Evolutionary conservation across 2,797 vertebrate genomes (phyloP).

Genomic region (Acrossocheilus fasciatus): DNA sequence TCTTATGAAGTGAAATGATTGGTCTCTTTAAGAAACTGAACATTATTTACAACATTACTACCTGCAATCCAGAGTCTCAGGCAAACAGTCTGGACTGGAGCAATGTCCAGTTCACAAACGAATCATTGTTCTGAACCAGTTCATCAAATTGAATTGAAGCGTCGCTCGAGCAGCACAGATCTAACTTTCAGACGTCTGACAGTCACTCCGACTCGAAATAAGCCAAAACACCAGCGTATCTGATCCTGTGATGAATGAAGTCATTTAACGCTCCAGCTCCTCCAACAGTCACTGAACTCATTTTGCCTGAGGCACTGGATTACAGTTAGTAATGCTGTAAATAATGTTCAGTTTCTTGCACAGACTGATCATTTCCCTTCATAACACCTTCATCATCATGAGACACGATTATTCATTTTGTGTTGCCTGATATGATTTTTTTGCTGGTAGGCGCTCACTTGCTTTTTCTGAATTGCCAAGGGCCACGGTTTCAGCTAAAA

Average conservation of each 20-base stretch:
- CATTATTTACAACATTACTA: background rate
- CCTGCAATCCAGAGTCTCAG: background rate
- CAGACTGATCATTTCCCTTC: too few relatives aligned
- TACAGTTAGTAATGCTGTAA: too few relatives aligned
- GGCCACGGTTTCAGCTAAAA: background rate
- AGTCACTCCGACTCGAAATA: too few relatives aligned
- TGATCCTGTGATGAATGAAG: too few relatives aligned
- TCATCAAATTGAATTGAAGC: background rate
- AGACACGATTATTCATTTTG: background rate
- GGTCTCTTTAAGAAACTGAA: background rate
- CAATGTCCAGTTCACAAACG: background rate
- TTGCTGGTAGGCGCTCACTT: background rate
- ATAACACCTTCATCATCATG: background rate
- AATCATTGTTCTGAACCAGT: background rate
- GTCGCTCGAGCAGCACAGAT: too few relatives aligned
- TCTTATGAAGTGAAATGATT: background rate
- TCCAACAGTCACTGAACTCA: too few relatives aligned
- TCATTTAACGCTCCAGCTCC: too few relatives aligned
- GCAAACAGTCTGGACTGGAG: background rate
- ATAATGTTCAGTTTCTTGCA: too few relatives aligned
- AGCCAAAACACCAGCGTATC: too few relatives aligned
- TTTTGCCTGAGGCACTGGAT: too few relatives aligned
- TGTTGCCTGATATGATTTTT: background rate
- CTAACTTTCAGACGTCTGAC: too few relatives aligned
- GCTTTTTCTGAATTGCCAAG: background rate